Evolutionary conservation across 2,888 invertebrate genomes (phyloP), one percentile per base, ranked within the genome.

Genomic region (Vesta saturnalis): DNA sequence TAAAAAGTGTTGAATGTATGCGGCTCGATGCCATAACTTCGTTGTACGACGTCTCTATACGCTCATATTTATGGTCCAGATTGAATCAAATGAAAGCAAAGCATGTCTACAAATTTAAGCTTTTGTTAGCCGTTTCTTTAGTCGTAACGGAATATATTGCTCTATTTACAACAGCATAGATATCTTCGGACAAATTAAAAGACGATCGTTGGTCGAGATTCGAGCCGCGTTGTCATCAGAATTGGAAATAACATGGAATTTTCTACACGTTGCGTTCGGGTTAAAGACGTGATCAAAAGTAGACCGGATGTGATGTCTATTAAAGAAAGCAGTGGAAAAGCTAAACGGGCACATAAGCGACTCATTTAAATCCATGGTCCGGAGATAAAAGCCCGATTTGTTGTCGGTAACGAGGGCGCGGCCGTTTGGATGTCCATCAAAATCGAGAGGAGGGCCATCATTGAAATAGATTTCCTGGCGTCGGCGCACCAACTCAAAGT

Each of bases 401-500:
- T 70, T 70, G 70, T 60, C 66, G 64, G 65, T 70, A 70, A 70
- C 67, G 70, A 70, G 70, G 84, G 83, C 83, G 84, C 84, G 83
- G 84, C 82, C 83, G 82, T 82, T 82, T 78, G 79, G 75, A 81
- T 83, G 84, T 84, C 84, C 83, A 84, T 84, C 84, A 84, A 84
- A 84, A 83, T 84, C 81, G 84, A 83, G 84, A 82, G 83, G 83
- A 82, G 81, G 83, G 80, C 81, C 81, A 80, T 80, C 80, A 81
- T 79, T 78, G 82, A 80, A 82, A 82, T 81, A 81, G 82, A 82
- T 81, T 79, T 78, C 80, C 76, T 71, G 77, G 77, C 75, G 78
- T 71, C 75, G 77, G 75, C 73, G 76, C 78, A 72, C 73, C 69
- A 55, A 62, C 63, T 39, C 63, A 47, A 49, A 58, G 64, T 59